Evolutionary conservation across 2,888 invertebrate species (phyloP), one percentile per base, ranked within the genome.

Genomic region (Dorcus parallelipipedus): DNA sequence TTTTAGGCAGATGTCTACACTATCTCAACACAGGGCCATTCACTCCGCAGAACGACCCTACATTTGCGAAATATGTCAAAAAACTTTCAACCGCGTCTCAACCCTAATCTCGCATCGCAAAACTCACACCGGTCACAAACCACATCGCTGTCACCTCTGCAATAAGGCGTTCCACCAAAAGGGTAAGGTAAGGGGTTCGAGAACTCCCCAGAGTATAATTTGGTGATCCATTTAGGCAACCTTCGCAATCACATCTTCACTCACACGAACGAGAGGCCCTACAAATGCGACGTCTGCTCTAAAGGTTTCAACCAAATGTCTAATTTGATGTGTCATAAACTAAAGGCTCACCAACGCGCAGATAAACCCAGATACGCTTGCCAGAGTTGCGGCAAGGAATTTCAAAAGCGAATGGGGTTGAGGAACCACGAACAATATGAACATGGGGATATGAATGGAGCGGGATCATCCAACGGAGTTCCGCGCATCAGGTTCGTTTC

Each of bases 291-390:
- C 67, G 79, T 86, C 48, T 90, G 90, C 73, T 79, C 83, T 58
- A 88, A 88, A 70, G 90, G 90, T 1, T 91, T 90, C 79, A 91
- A 90, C 74, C 90, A 91, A 71, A 89, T 89, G 82, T 90, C 90
- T 8, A 90, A 91, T 76, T 81, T 90, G 56, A 89, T 89, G 69
- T 90, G 90, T 70, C 90, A 91, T 71, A 89, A 89, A 74, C 82
- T 87, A 64, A 89, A 88, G 82, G 76, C 82, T 3, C 84, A 84
- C 61, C 81, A 82, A 56, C 78, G 82, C 60, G 75, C 78, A 8
- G 82, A 82, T 63, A 81, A 81, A 68, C 81, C 81, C 62, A 80
- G 80, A 62, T 82, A 83, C 66, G 70, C 75, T 9, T 84, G 84
- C 67, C 78, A 79, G 56, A 76, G 82, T 49, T 84, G 84, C 69